These are phyloP conservation scores for Threskiornis aethiopicus DNA, from an alignment of 2,797 vertebrate species.

Conservation along the genomic window DNA sequence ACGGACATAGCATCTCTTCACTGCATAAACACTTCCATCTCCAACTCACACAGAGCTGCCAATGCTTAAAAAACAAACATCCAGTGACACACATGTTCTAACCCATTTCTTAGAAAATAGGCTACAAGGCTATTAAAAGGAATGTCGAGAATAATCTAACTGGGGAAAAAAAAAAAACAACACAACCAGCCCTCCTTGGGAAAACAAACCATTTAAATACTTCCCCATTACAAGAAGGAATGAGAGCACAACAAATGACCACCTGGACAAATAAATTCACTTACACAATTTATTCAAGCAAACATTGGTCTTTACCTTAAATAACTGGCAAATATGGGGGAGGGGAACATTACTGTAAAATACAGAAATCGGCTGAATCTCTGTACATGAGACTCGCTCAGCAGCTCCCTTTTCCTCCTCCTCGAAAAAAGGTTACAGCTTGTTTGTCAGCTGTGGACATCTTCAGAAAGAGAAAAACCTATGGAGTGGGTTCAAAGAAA, in stretches of 20 bases:
- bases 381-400: neutral
- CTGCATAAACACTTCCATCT: constrained; percentile 41
- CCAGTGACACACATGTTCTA: constrained; percentile 52
- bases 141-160: constrained; percentile 29
- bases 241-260: constrained; percentile 41
- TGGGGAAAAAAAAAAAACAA: neutral
- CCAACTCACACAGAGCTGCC: constrained; percentile 37
- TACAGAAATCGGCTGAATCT: constrained; percentile 1
- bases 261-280: constrained; percentile 33
- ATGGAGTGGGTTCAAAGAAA: constrained; percentile 53
- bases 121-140: constrained; percentile 57
- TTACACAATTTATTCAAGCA: constrained; percentile 29
- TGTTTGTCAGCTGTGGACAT: constrained; percentile 28
- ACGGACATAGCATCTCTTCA: constrained; percentile 25
- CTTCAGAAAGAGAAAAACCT: constrained; percentile 40
- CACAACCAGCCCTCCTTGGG: neutral
- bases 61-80: constrained; percentile 56
- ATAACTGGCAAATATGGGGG: constrained; percentile 1
- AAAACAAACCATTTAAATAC: constrained; percentile 56
- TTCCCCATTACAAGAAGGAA: constrained; percentile 23
- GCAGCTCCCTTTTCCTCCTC: neutral
- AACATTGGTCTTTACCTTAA: constrained; percentile 33
- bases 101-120: constrained; percentile 59
- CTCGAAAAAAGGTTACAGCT: neutral
- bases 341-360: neutral